Evolutionary conservation across 1,140 invertebrate genomes (phyloP), one percentile per base, ranked within the genome.

Genomic region (Odontomachus brunneus): DNA sequence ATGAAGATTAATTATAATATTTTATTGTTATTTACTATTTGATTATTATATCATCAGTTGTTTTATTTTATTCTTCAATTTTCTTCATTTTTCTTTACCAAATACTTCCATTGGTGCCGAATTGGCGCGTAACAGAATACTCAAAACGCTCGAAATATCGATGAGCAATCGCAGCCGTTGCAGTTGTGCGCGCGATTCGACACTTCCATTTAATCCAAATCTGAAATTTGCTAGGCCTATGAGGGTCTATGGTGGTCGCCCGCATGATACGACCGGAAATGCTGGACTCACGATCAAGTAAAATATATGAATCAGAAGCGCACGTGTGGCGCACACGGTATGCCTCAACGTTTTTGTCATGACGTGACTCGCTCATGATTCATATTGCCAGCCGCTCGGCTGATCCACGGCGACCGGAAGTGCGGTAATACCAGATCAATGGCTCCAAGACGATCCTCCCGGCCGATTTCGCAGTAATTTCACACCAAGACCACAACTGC

Each of bases 361-460:
- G 62, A 55, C 63, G 26, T 78, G 82, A 81, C 83, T 81, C 76
- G 83, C 60, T 44, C 53, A 53, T 84, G 83, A 84, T 84, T 84
- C 83, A 84, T 59, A 15, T 60, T 2, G 26, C 48, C 11, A 83
- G 44, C 51, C 72, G 29, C 17, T 67, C 38, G 9, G 24, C 19
- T 17, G 5, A 66, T 44, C 0, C 9, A 17, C 14, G 19, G 26
- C 63, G 63, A 53, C 75, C 74, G 74, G 75, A 84, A 84, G 57
- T 84, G 44, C 71, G 19, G 49, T 66, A 82, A 75, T 5, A 33
- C 65, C 78, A 48, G 26, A 84, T 24, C 65, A 33, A 80, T 33
- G 19, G 33, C 26, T 55, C 3, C 17, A 59, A 53, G 51, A 66
- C 22, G 48, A 48, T 29, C 2, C 17, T 38, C 63, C 51, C 72